These are phyloP conservation scores for Tineola bisselliella DNA, from an alignment of 2,888 invertebrate species.

Conservation along the genomic window DNA sequence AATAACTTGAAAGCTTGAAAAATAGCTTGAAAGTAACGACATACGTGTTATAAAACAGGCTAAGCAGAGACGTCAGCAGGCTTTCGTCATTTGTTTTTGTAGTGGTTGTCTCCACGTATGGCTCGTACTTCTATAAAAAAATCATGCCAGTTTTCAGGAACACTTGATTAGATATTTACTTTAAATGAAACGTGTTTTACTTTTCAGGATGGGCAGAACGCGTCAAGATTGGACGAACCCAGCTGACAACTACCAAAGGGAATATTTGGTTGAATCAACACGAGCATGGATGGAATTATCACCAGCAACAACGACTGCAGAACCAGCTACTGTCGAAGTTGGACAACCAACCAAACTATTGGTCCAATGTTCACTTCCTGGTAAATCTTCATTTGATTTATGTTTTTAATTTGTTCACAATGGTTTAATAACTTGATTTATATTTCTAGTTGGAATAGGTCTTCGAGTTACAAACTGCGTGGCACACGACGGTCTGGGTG, in stretches of 20 bases:
- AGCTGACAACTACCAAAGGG: conserved; percentile 50
- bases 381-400: conserved; percentile 37
- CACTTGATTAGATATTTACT: too few relatives aligned
- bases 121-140: too few relatives aligned
- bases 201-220: conserved; percentile 68
- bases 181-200: too few relatives aligned
- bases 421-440: conserved; percentile 10
- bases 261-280: conserved; percentile 61
- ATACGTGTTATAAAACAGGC: too few relatives aligned
- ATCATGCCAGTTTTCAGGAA: too few relatives aligned
- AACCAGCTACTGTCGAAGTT: conserved; percentile 72
- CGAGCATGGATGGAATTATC: conserved; percentile 79
- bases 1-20: too few relatives aligned
- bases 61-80: too few relatives aligned
- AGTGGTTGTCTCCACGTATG: too few relatives aligned
- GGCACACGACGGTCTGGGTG: conserved; percentile 81
- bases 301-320: conserved; percentile 40
- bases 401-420: too few relatives aligned
- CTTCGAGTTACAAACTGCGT: conserved; percentile 79
- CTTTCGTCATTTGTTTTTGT: too few relatives aligned
- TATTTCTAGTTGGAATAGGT: conserved; percentile 72
- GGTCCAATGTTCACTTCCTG: conserved; percentile 72
- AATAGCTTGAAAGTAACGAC: too few relatives aligned
- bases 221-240: conserved; percentile 56
- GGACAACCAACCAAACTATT: conserved; percentile 76